Base-by-base conservation (phyloP, 1,140 invertebrate species). In the Probaryconus sp. region DNA sequence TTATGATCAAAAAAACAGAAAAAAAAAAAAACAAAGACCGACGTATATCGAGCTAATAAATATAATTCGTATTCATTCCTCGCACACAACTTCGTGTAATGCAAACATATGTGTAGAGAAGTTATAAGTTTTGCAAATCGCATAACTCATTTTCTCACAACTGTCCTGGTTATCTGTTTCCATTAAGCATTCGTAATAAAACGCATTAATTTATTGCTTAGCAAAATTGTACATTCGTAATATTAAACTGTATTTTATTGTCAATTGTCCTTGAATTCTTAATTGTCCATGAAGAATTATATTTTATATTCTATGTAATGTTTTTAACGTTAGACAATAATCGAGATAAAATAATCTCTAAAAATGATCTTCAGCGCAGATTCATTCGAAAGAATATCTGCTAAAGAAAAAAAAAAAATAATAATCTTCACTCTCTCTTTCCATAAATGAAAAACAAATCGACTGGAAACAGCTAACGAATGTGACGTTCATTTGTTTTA, bases 61-160 rank as follows among this genome's bases (percentile, higher is more conserved):
- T 37, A 33, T 55, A 65, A 51, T 53, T 40, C 48, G 18, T 40
- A 43, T 42, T 63, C 37, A 63, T 50, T 63, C 47, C 10, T 17
- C 31, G 18, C 14, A 11, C 37, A 50, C 45, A 40, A 16, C 16
- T 63, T 51, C 47, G 45, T 63, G 47, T 63, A 30, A 4, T 4
- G 21, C 21, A 42, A 63, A 42, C 13, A 31, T 51, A 38, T 45
- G 38, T 64, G 38, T 45, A 6, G 0, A n/a, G 11, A 1, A 26
- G 16, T 38, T 24, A 63, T 51, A 51, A 51, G 45, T 51, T 51
- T 31, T 5, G 9, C 21, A 20, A 50, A 37, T 53, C 5, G 17
- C 18, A 65, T 38, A 47, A 55, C 21, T 65, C 20, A 47, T 47
- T 60, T 28, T 13, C 11, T 50, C 14, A 11, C 9, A 16, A 20